Conservation (phyloP, 1,140 invertebrate genomes). For the Goniozus legneri region DNA sequence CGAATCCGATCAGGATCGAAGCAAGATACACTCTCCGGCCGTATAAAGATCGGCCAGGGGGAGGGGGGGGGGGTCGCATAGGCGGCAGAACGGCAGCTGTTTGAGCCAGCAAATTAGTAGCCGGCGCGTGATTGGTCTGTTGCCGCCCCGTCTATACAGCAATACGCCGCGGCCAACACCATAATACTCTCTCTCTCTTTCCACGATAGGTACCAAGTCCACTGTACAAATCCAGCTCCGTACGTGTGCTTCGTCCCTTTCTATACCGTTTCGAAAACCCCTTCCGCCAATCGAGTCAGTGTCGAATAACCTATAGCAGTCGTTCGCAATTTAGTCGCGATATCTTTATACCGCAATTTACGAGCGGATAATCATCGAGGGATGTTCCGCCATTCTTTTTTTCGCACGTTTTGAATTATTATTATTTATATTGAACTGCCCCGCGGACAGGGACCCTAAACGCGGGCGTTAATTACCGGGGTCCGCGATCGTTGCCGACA, state of each 20-base stretch:
- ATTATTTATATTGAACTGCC: conserved; percentile 47
- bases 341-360: conserved; percentile 54
- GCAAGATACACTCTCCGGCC: conserved; percentile 29
- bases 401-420: conserved; percentile 52
- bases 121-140: conserved; percentile 55
- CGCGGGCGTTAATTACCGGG: conserved; percentile 43
- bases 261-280: not conserved
- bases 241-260: conserved; percentile 13
- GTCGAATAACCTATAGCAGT: no score
- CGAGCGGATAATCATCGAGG: conserved; percentile 54
- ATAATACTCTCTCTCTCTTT: conserved; percentile 15
- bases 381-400: conserved; percentile 50
- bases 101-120: conserved; percentile 55
- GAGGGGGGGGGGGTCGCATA: conserved; percentile 37
- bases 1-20: conserved; percentile 42
- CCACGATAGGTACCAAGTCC: not conserved
- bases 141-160: conserved; percentile 51
- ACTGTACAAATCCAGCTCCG: no score
- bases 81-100: conserved; percentile 54
- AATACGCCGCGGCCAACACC: conserved; percentile 28
- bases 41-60: conserved; percentile 33
- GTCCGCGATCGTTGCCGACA: conserved; percentile 20
- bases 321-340: conserved; percentile 52
- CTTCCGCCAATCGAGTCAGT: no score
- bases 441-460: conserved; percentile 23